phyloP scores from a whole-genome alignment of 2,113 vertebrate genomes.

The Trematocara unimaculatum region DNA sequence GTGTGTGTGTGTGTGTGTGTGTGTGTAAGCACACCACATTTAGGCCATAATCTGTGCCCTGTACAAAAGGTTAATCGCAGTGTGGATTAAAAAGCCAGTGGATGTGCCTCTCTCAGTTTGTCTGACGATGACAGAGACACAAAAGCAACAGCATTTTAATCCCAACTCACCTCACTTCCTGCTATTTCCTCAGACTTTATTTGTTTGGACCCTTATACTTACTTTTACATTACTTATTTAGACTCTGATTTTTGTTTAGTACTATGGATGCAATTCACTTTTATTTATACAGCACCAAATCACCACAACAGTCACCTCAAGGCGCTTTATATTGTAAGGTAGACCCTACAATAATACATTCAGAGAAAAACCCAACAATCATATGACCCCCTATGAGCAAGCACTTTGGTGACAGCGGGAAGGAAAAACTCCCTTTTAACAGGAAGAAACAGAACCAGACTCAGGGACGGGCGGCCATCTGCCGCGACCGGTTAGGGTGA shows the following conservation, averaged over 20 bases:
- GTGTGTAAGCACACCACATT: not conserved
- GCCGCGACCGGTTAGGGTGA: not conserved
- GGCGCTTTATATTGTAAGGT: fast-evolving
- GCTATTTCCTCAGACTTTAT: not conserved
- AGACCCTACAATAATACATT: not conserved
- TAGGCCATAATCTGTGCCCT: constrained; percentile 37
- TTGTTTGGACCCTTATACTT: not conserved
- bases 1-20: not conserved
- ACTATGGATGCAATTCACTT: not conserved
- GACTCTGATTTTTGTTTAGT: not conserved
- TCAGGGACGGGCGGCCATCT: not conserved
- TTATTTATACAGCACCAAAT: not conserved
- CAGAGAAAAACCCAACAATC: not conserved
- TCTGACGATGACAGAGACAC: constrained; percentile 14
- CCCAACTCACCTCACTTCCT: constrained; percentile 8
- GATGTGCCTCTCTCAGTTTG: constrained; percentile 15
- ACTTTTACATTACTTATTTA: not conserved
- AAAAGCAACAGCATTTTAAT: constrained; percentile 60
- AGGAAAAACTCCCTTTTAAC: not conserved
- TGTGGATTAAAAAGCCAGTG: constrained; percentile 7
- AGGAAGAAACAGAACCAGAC: not conserved
- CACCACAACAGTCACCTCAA: not conserved
- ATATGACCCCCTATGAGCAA: not conserved
- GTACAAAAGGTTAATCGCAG: constrained; percentile 36
- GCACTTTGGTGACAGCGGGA: not conserved